phyloP scores from a whole-genome alignment of 2,797 vertebrate genomes.

The Mormyrops attenuatus region DNA sequence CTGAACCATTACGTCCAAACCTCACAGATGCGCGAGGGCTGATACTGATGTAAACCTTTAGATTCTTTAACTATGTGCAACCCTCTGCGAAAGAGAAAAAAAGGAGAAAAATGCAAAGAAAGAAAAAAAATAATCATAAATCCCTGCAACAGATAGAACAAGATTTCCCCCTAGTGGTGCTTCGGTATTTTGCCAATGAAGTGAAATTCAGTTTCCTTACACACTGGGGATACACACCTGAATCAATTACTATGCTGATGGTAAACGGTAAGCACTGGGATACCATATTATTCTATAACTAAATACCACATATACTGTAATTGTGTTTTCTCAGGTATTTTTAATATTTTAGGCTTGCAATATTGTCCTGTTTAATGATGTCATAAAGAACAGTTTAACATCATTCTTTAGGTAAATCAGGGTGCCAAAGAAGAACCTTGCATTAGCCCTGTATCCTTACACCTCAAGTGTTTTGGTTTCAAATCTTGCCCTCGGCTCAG shows the following conservation, averaged over 20 bases:
- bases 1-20: neutral
- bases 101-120: neutral
- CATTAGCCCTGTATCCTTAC: neutral
- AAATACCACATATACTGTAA: neutral
- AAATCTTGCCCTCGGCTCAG: neutral
- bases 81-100: neutral
- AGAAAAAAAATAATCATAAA: neutral
- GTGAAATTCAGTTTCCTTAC: neutral
- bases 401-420: neutral
- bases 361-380: neutral
- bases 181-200: neutral
- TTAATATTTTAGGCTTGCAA: neutral
- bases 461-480: neutral
- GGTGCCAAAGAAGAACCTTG: neutral
- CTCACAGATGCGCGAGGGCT: neutral
- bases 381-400: neutral
- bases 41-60: conserved; percentile 16
- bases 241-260: neutral
- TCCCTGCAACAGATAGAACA: conserved; percentile 32
- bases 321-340: neutral
- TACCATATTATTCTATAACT: neutral
- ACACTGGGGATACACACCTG: neutral
- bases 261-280: neutral
- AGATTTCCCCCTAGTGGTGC: conserved; percentile 57
- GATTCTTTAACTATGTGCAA: conserved; percentile 1